Conservation (phyloP, 2,113 vertebrate species). For the Pithys albifrons region DNA sequence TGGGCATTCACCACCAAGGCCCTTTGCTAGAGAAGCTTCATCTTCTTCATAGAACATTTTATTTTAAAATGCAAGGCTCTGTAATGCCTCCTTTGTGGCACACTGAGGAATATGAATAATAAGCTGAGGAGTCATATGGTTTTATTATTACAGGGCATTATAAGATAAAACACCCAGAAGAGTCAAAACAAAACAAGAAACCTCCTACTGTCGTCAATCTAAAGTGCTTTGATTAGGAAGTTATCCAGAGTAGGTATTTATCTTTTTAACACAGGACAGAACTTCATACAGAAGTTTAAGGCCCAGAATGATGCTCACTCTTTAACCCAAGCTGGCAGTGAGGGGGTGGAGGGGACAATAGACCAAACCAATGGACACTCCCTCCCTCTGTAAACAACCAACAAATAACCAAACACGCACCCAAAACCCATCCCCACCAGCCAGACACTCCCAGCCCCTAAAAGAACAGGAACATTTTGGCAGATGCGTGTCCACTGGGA, state of each 20-base stretch:
- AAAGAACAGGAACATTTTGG: conserved; percentile 31
- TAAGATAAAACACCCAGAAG: conserved; percentile 41
- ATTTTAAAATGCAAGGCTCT: conserved; percentile 27
- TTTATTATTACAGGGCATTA: conserved; percentile 53
- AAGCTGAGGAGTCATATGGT: conserved; percentile 20
- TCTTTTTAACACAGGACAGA: not conserved
- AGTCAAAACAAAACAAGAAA: conserved; percentile 37
- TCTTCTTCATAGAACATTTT: not conserved
- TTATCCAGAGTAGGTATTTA: not conserved
- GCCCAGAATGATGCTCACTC: not conserved
- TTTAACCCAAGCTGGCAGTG: not conserved
- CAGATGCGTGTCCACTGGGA: conserved; percentile 8
- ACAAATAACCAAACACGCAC: not conserved
- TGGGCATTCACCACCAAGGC: not conserved
- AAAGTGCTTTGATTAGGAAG: not conserved
- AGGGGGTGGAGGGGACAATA: not conserved
- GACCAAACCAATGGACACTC: not conserved
- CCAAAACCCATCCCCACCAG: not conserved
- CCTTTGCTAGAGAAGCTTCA: not conserved
- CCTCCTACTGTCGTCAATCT: not conserved
- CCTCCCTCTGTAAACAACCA: not conserved
- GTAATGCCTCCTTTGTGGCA: conserved; percentile 38
- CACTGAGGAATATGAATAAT: conserved; percentile 33
- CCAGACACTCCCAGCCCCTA: not conserved
- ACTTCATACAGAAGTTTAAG: conserved; percentile 12